Base-by-base conservation (phyloP, 2,888 invertebrate genomes). In the Agrotis puta region DNA sequence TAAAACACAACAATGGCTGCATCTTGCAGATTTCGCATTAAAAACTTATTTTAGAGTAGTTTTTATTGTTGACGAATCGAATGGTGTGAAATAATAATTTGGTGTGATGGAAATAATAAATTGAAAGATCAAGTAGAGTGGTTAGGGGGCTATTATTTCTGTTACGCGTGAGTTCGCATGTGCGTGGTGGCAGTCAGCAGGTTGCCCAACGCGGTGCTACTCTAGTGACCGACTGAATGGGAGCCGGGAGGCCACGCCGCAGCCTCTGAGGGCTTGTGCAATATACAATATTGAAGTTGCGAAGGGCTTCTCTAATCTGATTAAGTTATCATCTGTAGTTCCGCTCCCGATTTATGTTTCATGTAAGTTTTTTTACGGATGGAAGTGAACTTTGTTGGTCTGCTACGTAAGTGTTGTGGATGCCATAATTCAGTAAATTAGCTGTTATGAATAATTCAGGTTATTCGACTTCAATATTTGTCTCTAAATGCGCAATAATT, bases 261-360 rank as follows among this genome's bases (percentile, higher is more conserved):
- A 79, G 81, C 74, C 85, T 77, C 81, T 67, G 74, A 70, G 63
- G 67, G 65, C 81, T 90, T 90, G 89, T 87, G 90, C 87, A 89
- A 89, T 82, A 89, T 81, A 82, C 84, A 84, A 84, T 87, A 87
- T 89, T 85, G 83, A 86, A 74, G 84, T 88, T 88, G 88, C 87
- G 85, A 87, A 89, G 89, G 88, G 88, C 84, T 83, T 79, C 69
- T 83, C 73, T 81, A 83, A 84, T 84, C 84, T 81, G 82, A 85
- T 87, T 87, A 82, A 65, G 86, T 86, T 86, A 86, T 86, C 81
- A 82, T 79, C 75, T 83, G 80, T 79, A 82, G 74, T 83, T 86
- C 86, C 83, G 85, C 58, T 84, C 69, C 50, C 71, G 33, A 64
- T 71, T 77, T 81, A 76, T 73, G 64, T 62, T 67, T 73, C 51